Percentiles rank a stretch among this genome's conserved stretches.
Conservation (phyloP, 30 jellyfish, hydroid and myxozoan species). For the Chironex yamaguchii region DNA sequence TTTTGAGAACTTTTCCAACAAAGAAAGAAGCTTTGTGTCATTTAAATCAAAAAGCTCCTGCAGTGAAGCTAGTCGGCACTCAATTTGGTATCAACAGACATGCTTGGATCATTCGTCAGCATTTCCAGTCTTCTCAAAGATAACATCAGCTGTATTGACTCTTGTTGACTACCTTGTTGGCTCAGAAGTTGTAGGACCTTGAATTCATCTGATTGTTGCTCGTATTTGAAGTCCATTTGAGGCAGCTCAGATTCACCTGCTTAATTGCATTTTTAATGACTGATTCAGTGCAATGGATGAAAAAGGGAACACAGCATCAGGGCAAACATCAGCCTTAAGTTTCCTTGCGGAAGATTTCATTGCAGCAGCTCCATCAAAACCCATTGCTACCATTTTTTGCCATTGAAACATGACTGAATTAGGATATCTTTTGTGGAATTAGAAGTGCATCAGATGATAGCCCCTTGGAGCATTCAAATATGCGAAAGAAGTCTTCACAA, state of each 20-base stretch:
- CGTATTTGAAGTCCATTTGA: slow-evolving; percentile 11
- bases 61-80: slow-evolving; percentile 61
- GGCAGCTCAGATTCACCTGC: background rate
- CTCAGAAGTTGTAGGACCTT: slow-evolving; percentile 58
- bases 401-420: slow-evolving; percentile 32
- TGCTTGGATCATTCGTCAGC: slow-evolving; percentile 25
- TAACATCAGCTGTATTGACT: slow-evolving; percentile 61
- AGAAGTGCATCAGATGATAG: slow-evolving; percentile 68
- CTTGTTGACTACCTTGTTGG: slow-evolving; percentile 67
- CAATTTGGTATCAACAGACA: slow-evolving; percentile 32
- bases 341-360: slow-evolving; percentile 36
- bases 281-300: slow-evolving; percentile 51
- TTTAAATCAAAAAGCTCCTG: slow-evolving; percentile 53
- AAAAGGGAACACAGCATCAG: slow-evolving; percentile 42
- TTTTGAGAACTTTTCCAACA: slow-evolving; percentile 43
- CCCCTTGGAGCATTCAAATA: slow-evolving; percentile 49
- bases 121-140: slow-evolving; percentile 30
- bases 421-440: slow-evolving; percentile 38
- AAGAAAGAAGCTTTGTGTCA: slow-evolving; percentile 36
- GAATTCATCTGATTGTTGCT: slow-evolving; percentile 15
- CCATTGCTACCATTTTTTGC: slow-evolving; percentile 58
- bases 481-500: slow-evolving; percentile 56
- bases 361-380: slow-evolving; percentile 68
- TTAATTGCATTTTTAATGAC: slow-evolving; percentile 39
- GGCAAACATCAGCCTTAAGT: slow-evolving; percentile 52